phyloP scores from a whole-genome alignment of 1,140 invertebrate species.

The Brachionus asplanchnoidis region DNA sequence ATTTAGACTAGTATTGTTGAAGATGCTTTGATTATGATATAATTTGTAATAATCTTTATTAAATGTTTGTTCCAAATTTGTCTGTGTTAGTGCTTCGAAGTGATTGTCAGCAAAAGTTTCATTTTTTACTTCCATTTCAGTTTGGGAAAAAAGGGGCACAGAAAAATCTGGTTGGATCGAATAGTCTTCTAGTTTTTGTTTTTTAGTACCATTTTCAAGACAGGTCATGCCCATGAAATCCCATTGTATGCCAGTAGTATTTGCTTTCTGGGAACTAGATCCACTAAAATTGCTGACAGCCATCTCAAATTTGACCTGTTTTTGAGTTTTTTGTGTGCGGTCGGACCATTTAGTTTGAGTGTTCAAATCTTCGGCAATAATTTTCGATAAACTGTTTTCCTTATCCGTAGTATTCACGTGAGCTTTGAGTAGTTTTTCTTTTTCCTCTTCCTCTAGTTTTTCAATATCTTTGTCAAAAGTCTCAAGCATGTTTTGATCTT shows the following conservation, averaged over 20 bases:
- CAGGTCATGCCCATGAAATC: background rate
- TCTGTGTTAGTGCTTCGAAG: background rate
- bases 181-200: background rate
- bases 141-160: background rate
- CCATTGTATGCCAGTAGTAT: background rate
- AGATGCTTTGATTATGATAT: slow-evolving; percentile 1
- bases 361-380: background rate
- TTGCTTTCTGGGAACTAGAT: background rate
- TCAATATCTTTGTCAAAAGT: slow-evolving; percentile 18
- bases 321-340: background rate
- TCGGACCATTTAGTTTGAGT: slow-evolving; percentile 20
- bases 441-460: slow-evolving; percentile 18
- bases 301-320: slow-evolving; percentile 8
- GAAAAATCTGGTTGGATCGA: background rate
- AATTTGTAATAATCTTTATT: slow-evolving; percentile 28
- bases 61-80: background rate
- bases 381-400: background rate
- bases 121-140: background rate
- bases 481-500: slow-evolving; percentile 3
- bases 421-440: slow-evolving; percentile 1
- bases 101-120: background rate
- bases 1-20: slow-evolving; percentile 6
- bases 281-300: background rate
- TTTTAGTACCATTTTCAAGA: background rate
- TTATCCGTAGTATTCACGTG: background rate